Conservation (phyloP, 2,888 invertebrate genomes). For the Clanis bilineata region DNA sequence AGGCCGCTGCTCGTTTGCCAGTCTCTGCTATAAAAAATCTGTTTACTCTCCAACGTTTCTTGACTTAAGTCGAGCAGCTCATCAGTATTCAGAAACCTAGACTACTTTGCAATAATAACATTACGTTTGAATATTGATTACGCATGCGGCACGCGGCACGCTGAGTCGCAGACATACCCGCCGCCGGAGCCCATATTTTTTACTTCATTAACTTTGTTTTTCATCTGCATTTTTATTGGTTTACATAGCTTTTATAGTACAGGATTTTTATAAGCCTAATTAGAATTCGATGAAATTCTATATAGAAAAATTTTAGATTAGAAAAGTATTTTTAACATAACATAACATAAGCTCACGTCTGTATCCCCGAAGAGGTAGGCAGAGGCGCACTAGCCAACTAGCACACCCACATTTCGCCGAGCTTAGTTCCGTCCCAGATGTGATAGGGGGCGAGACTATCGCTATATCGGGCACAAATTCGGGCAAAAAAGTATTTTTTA, state of each 20-base stretch:
- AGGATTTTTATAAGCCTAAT: background rate
- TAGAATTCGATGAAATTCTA: background rate
- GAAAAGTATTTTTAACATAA: too few relatives aligned
- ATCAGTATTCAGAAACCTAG: constrained; percentile 11
- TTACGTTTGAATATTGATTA: constrained; percentile 14
- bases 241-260: background rate
- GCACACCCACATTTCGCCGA: too few relatives aligned
- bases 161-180: background rate
- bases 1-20: too few relatives aligned
- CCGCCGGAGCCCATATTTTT: background rate
- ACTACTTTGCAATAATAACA: constrained; percentile 15
- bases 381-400: too few relatives aligned
- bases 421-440: too few relatives aligned
- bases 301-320: background rate
- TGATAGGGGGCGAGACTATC: too few relatives aligned
- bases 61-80: background rate
- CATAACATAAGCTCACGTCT: too few relatives aligned
- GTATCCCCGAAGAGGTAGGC: too few relatives aligned
- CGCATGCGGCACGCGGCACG: too few relatives aligned
- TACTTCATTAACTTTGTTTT: constrained; percentile 1
- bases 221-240: constrained; percentile 2
- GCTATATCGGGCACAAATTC: too few relatives aligned
- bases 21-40: too few relatives aligned
- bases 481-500: too few relatives aligned
- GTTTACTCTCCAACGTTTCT: background rate